phyloP scores from a whole-genome alignment of 2,113 vertebrate genomes.

The Ptychochromis oligacanthus region DNA sequence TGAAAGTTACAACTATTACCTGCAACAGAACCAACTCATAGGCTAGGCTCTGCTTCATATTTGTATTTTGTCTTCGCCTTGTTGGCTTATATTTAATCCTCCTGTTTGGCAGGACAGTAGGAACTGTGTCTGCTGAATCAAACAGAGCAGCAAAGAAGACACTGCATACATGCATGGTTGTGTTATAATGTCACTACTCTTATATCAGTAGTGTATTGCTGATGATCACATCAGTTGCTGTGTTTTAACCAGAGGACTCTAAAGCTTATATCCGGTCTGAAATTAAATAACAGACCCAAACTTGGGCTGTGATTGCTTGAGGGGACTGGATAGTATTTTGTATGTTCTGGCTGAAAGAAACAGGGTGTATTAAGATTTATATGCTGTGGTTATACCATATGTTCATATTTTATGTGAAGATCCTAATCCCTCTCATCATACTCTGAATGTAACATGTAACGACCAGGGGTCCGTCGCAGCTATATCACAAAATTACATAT shows the following conservation, averaged over 20 bases:
- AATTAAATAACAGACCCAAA: background rate
- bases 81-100: background rate
- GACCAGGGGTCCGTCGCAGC: no score
- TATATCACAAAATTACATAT: no score
- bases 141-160: conserved; percentile 4
- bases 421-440: no score
- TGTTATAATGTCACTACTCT: background rate
- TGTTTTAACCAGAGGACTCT: no score
- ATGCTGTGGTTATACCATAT: background rate
- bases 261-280: background rate
- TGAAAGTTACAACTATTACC: background rate
- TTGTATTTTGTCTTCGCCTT: background rate
- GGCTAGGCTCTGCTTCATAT: background rate
- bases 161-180: background rate
- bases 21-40: background rate
- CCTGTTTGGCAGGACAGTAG: background rate
- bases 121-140: background rate
- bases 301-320: background rate
- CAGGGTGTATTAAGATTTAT: background rate
- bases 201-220: no score
- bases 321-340: background rate
- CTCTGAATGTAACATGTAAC: no score
- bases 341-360: background rate
- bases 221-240: background rate
- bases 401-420: no score